Evolutionary conservation across 2,113 vertebrate species (phyloP).

Genomic region (Macrotis lagotis): DNA sequence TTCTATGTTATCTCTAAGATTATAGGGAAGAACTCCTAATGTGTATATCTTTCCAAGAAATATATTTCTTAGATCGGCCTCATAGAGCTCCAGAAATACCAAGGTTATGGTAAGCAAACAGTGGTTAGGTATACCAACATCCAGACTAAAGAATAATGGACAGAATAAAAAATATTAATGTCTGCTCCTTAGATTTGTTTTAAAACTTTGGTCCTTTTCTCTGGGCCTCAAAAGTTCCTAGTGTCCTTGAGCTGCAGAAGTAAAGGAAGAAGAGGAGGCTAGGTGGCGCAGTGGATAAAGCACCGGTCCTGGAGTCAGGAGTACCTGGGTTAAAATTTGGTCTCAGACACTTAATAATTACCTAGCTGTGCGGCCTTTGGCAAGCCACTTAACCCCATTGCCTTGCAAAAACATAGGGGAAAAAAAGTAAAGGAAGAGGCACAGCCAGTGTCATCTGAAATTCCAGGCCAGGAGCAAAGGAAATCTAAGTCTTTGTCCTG

Average conservation of each 20-base stretch:
- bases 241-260: neutral
- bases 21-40: slow-evolving; percentile 21
- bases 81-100: neutral
- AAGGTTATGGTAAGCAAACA: slow-evolving; percentile 37
- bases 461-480: neutral
- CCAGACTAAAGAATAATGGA: slow-evolving; percentile 20
- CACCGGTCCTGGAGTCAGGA: too few species aligned
- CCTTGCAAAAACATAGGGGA: too few species aligned
- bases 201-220: neutral
- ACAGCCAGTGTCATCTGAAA: neutral
- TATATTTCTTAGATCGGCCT: neutral
- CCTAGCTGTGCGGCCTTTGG: too few species aligned
- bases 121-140: neutral
- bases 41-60: slow-evolving; percentile 17
- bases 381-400: too few species aligned
- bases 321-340: too few species aligned
- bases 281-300: too few species aligned
- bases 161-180: slow-evolving; percentile 19
- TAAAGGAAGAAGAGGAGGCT: neutral
- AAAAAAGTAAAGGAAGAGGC: neutral
- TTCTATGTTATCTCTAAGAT: neutral
- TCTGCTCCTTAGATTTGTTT: neutral
- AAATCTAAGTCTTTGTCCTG: neutral
- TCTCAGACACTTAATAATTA: too few species aligned
- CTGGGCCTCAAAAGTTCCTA: neutral